Percentiles rank a stretch among this genome's conserved stretches.
These are phyloP conservation scores for Dasyurus viverrinus DNA, from an alignment of 2,113 vertebrate genomes.

Conservation along the genomic window DNA sequence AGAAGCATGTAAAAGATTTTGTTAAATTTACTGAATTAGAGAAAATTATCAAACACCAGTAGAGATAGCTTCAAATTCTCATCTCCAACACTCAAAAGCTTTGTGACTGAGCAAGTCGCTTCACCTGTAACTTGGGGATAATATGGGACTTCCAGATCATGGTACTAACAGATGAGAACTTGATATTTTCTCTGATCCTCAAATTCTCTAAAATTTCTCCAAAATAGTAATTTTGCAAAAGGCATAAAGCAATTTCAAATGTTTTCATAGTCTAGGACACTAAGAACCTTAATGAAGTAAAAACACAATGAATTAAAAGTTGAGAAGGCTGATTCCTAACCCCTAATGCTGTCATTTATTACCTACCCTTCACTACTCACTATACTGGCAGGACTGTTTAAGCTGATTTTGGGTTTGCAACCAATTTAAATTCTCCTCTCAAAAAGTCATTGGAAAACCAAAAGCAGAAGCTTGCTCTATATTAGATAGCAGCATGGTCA, in stretches of 20 bases:
- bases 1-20: not conserved
- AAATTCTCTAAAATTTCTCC: not conserved
- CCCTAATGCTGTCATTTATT: not conserved
- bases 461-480: not conserved
- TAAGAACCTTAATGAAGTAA: not conserved
- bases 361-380: not conserved
- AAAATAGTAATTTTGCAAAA: not conserved
- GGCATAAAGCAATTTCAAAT: not conserved
- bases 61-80: not conserved
- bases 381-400: not conserved
- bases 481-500: not conserved
- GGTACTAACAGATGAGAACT: not conserved
- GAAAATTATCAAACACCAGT: not conserved
- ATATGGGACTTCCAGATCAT: not conserved
- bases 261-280: not conserved
- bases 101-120: not conserved
- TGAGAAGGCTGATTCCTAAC: not conserved
- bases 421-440: not conserved
- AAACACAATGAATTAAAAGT: not conserved
- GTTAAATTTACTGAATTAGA: not conserved
- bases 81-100: not conserved
- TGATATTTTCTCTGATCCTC: not conserved
- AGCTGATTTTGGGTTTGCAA: not conserved
- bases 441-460: not conserved
- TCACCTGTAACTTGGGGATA: not conserved